phyloP scores from a whole-genome alignment of 30 jellyfish, hydroid and myxozoan genomes.

The Aurelia aurita region DNA sequence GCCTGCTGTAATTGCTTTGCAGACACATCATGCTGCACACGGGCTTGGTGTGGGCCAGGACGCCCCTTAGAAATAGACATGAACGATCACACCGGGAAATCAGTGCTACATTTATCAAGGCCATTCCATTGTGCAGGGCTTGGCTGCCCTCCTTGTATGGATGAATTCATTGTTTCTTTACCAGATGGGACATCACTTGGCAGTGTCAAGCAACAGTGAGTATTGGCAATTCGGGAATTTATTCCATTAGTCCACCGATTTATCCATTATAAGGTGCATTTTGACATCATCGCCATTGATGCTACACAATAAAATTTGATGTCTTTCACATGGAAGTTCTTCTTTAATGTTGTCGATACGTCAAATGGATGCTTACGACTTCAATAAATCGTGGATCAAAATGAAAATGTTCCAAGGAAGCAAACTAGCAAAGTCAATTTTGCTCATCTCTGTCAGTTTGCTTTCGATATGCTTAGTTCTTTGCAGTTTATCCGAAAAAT shows the following conservation, averaged over 20 bases:
- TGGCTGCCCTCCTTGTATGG: conserved; percentile 65
- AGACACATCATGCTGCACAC: conserved; percentile 64
- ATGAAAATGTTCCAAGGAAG: too few species aligned
- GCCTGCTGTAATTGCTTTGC: not conserved
- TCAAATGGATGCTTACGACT: too few species aligned
- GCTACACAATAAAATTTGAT: too few species aligned
- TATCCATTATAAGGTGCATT: not conserved
- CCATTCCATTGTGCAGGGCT: conserved; percentile 60
- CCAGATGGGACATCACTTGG: conserved; percentile 59
- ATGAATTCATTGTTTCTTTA: conserved; percentile 39
- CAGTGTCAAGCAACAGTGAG: conserved; percentile 60
- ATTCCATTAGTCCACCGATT: not conserved
- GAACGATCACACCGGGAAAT: conserved; percentile 16
- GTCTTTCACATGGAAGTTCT: too few species aligned
- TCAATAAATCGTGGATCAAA: too few species aligned
- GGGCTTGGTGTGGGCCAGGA: conserved; percentile 48
- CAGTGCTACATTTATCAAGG: conserved; percentile 42
- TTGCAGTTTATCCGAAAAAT: too few species aligned
- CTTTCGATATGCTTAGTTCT: too few species aligned
- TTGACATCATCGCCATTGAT: too few species aligned
- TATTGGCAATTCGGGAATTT: not conserved
- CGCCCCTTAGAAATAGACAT: conserved; percentile 46
- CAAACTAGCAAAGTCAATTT: too few species aligned
- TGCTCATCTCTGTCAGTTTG: too few species aligned
- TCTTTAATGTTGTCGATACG: not conserved